These are phyloP conservation scores for Caenorhabditis uteleia DNA, from an alignment of 2,888 invertebrate species.

Conservation along the genomic window DNA sequence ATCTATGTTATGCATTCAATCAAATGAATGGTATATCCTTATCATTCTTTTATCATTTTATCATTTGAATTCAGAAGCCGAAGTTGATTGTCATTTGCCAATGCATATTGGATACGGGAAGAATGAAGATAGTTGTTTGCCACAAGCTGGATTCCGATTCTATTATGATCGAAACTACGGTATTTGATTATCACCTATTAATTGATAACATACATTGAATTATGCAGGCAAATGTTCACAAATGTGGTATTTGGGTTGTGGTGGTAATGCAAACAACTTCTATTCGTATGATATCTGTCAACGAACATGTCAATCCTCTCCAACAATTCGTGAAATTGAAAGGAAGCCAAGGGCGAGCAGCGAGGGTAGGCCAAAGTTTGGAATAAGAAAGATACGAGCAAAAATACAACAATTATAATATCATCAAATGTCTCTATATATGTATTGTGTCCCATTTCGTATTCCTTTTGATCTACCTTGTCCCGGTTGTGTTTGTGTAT, in stretches of 20 bases:
- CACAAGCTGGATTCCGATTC: conserved; percentile 59
- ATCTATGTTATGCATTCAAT: conserved; percentile 46
- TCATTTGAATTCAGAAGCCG: conserved; percentile 29
- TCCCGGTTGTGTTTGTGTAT: too few species aligned
- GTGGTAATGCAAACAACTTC: conserved; percentile 63
- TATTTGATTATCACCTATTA: conserved; percentile 15
- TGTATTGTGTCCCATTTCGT: too few species aligned
- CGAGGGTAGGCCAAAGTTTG: conserved; percentile 42
- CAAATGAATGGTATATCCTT: conserved; percentile 26
- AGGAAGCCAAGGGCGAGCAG: conserved; percentile 44
- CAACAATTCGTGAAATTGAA: conserved; percentile 22
- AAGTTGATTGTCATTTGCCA: conserved; percentile 61
- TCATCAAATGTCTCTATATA: too few species aligned
- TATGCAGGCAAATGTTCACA: conserved; percentile 58
- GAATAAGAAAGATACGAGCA: conserved; percentile 34
- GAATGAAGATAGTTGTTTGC: conserved; percentile 52
- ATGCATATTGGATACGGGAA: conserved; percentile 61
- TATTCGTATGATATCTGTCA: conserved; percentile 49
- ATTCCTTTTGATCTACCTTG: too few species aligned
- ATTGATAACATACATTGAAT: conserved; percentile 3
- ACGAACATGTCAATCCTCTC: conserved; percentile 34
- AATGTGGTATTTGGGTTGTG: conserved; percentile 67
- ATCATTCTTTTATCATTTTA: background rate
- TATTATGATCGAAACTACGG: conserved; percentile 64
- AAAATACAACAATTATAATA: conserved; percentile 30